phyloP scores from a whole-genome alignment of 1,140 invertebrate species.

The Contarinia nasturtii region DNA sequence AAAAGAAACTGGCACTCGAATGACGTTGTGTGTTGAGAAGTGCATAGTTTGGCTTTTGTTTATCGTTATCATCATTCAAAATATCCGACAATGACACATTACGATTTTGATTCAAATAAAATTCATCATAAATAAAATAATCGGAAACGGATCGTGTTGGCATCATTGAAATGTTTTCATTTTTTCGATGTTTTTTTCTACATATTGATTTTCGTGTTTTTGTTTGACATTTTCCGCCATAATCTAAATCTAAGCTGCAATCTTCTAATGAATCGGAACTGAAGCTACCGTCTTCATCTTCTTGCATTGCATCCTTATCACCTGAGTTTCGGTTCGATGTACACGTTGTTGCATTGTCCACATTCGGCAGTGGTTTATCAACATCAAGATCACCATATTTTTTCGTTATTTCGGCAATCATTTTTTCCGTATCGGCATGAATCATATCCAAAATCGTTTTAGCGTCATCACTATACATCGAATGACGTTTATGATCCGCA shows the following conservation, averaged over 20 bases:
- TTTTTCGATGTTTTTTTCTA: conserved; percentile 26
- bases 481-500: conserved; percentile 17
- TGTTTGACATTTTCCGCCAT: conserved; percentile 27
- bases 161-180: conserved; percentile 23
- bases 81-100: conserved; percentile 23
- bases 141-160: conserved; percentile 48
- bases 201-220: conserved; percentile 23
- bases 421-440: conserved; percentile 36
- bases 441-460: conserved; percentile 36
- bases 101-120: conserved; percentile 16
- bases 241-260: conserved; percentile 35
- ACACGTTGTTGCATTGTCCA: neutral
- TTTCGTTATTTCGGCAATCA: conserved; percentile 37
- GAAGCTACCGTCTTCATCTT: conserved; percentile 42
- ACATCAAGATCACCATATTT: conserved; percentile 38
- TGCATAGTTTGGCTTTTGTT: conserved; percentile 12
- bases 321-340: neutral
- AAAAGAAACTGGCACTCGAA: conserved; percentile 42
- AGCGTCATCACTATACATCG: conserved; percentile 29
- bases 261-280: conserved; percentile 58
- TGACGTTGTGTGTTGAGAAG: conserved; percentile 28
- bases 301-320: neutral
- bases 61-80: conserved; percentile 10
- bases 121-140: conserved; percentile 47
- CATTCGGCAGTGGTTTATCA: conserved; percentile 16